Conservation (phyloP, 2,888 invertebrate species). For the Drosophila meridionalis region DNA sequence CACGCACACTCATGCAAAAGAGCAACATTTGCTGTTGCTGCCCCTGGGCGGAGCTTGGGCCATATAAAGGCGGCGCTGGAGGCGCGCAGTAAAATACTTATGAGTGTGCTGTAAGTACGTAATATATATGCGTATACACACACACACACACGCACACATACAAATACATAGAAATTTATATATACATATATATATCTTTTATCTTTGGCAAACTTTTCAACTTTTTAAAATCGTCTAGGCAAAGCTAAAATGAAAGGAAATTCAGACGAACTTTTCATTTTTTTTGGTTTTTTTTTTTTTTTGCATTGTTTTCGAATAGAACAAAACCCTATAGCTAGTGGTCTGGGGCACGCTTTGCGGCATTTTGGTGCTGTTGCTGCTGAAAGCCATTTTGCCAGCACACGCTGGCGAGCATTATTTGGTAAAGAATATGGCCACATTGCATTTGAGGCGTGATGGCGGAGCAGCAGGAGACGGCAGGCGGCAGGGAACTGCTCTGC, state of each 20-base stretch:
- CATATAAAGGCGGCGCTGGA: constrained; percentile 55
- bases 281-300: constrained; percentile 3
- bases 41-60: constrained; percentile 25
- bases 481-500: not conserved
- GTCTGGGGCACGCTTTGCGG: constrained; percentile 8
- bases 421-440: constrained; percentile 71
- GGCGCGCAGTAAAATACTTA: constrained; percentile 72
- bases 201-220: constrained; percentile 77
- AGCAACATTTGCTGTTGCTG: constrained; percentile 54
- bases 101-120: constrained; percentile 47
- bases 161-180: constrained; percentile 27
- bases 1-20: constrained; percentile 50
- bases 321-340: constrained; percentile 18
- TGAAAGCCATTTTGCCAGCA: constrained; percentile 72
- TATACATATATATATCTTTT: constrained; percentile 64
- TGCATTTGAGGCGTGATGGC: constrained; percentile 39
- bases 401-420: constrained; percentile 60
- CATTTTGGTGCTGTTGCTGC: constrained; percentile 28
- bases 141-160: constrained; percentile 9
- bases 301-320: constrained; percentile 40
- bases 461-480: not conserved
- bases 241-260: constrained; percentile 74
- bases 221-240: constrained; percentile 72
- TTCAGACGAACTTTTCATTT: constrained; percentile 70
- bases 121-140: constrained; percentile 48